Evolutionary conservation across 2,888 invertebrate species (phyloP), one percentile per base, ranked within the genome.

Genomic region (Folsomia candida): DNA sequence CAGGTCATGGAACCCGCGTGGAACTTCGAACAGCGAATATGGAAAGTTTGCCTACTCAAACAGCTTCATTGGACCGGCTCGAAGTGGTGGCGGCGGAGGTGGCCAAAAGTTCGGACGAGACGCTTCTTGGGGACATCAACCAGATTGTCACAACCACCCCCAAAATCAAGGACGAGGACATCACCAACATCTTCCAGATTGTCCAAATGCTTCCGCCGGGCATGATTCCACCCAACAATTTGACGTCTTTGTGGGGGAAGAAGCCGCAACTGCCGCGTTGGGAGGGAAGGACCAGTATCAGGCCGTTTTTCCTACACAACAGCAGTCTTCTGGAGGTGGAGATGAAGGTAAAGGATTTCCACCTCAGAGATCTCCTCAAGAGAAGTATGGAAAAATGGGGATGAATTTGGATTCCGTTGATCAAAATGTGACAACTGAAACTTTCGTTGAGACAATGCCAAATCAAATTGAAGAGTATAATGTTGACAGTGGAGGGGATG

Each of bases 21-120:
- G 71, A 22, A 76, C 76, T 20, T 72, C 76, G 0, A 76, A 76
- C 28, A 72, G 72, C 3, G 76, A 76, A 24, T 76, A 76, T 68
- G 76, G 76, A 37, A 54, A 62, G 25, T 75, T 75, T 51, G 58
- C 27, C 18, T 71, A 67, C 27, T 51, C 25, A 4, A n/a, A 37
- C 4, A 47, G 24, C 25, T 2, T 64, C 18, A n/a, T 37, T 29
- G 29, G 25, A 18, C 3, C 20, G 3, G 51, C 18, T 18, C 20
- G 62, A 64, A 24, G 51, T 51, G 9, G n/a, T n/a, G 3, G 26
- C 51, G 51, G 51, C 18, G 11, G 9, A 4, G 18, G n/a, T 9
- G 65, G 25, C 4, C 24, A 20, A n/a, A 11, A 29, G 37, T 6
- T n/a, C 11, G 57, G 47, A 11, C n/a, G 51, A 9, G 14, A 1